Conservation (phyloP, 1,140 invertebrate species). For the Cyclina sinensis region DNA sequence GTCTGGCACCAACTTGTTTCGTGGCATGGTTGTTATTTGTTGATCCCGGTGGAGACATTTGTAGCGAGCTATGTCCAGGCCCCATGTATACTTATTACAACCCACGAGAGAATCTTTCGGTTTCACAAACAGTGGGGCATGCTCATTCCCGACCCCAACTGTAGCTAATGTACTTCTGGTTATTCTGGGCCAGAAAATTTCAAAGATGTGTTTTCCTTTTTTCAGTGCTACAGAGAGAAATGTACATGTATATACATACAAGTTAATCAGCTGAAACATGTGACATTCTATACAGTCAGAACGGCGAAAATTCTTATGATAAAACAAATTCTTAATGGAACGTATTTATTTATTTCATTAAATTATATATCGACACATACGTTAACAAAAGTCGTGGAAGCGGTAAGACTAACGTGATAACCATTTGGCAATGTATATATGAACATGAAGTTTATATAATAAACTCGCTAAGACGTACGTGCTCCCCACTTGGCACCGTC, state of each 20-base stretch:
- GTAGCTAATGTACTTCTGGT: constrained; percentile 47
- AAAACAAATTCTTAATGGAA: too few species aligned
- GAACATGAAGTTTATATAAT: too few species aligned
- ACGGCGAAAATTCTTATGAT: too few species aligned
- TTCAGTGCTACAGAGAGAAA: constrained; percentile 8
- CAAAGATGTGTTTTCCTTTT: constrained; percentile 70
- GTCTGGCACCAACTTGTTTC: constrained; percentile 8
- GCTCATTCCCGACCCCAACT: constrained; percentile 61
- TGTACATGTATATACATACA: neutral
- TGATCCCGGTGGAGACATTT: constrained; percentile 27
- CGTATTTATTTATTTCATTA: too few species aligned
- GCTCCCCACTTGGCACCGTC: constrained; percentile 41
- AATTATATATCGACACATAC: too few species aligned
- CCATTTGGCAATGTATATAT: too few species aligned
- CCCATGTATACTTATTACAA: constrained; percentile 65
- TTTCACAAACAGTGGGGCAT: constrained; percentile 60
- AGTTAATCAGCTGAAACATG: too few species aligned
- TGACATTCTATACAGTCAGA: too few species aligned
- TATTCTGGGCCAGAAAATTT: constrained; percentile 64
- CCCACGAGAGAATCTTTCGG: constrained; percentile 64
- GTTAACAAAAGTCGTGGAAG: too few species aligned
- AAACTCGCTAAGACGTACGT: too few species aligned
- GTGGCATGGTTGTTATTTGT: neutral
- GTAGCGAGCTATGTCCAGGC: constrained; percentile 53
- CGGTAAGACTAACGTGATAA: too few species aligned